Evolutionary conservation across 2,797 vertebrate species (phyloP), one percentile per base, ranked within the genome.

Genomic region (Acridotheres tristis): DNA sequence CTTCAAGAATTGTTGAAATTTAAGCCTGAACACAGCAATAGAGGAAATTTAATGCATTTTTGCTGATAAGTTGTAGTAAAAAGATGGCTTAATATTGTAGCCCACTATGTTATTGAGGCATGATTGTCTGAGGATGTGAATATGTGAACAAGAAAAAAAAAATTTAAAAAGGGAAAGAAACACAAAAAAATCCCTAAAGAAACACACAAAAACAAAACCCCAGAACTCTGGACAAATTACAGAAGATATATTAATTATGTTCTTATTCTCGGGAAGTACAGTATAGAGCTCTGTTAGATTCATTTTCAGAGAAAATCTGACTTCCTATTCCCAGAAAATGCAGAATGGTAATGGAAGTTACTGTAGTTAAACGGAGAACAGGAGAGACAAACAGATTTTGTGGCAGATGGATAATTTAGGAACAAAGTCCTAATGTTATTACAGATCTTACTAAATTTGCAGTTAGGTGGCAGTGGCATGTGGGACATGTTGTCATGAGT

Each of bases 191-290:
- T 7, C 13, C 18, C 20, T 21, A 26, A 55, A 30, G 4, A 27
- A 36, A 32, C 1, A 43, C n/a, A 16, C 2, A 55, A 18, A 29
- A 51, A 6, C 10, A 22, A 53, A 59, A 13, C 9, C 2, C 0
- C 4, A 18, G 5, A 79, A 61, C 38, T 5, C 4, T 53, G 20
- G 55, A 38, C 0, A 63, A 55, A 48, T 40, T 68, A 29, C 19
- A 63, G 29, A 67, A 84, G 81, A n/a, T 2, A 38, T 32, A 66
- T 38, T 16, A 5, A 32, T 59, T 3, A n/a, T 36, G 40, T 38
- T 25, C 3, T 87, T 75, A 48, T 57, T 82, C 32, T 89, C 1
- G 3, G 3, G 12, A 16, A 85, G 84, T 11, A n/a, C 4, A 54
- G 61, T 48, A 23, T 47, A 29, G 4, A 45, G 7, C 36, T 81